Base-by-base conservation (phyloP, 2,113 vertebrate species). In the Brachyhypopomus occidentalis region DNA sequence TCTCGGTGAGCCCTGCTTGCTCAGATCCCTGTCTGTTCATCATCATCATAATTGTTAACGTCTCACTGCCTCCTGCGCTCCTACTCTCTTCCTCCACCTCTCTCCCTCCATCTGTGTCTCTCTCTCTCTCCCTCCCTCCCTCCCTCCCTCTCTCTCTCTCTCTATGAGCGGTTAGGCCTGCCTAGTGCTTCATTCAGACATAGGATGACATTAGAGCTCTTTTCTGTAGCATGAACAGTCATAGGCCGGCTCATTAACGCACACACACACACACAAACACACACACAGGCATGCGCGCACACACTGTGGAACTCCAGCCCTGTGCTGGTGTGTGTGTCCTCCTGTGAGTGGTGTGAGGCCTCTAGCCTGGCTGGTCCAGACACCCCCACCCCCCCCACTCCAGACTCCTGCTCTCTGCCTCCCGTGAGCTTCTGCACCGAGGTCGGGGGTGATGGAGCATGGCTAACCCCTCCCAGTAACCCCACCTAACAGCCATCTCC, bases 141-240 rank as follows among this genome's bases (percentile, higher is more conserved):
- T 48, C 67, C 34, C 70, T 79, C 85, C 86, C 62, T 41, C 75
- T 34, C 84, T 63, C 45, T 34, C 30, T 48, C 67, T 34, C 70
- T 79, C 85, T 86, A 84, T 87, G 86, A 86, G 85, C 86, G 87
- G 86, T 88, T 86, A 86, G 86, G 84, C 86, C 85, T 86, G 77
- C 87, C 87, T 88, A 89, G 86, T 81, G 77, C 81, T 86, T 73
- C 84, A 86, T 83, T 78, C 70, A 2, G 76, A 83, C 75, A 70
- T 77, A 72, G 67, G 66, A 77, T 86, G 80, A 85, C 86, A 80
- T 85, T 85, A 67, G 83, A 84, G 84, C 70, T 80, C 70, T 63
- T 55, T 80, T 80, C 25, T 60, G 6, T 19, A 27, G 41, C 78
- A 22, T 7, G 20, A 45, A 25, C 23, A 19, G 70, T 80, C 70